Evolutionary conservation across 2,113 vertebrate genomes (phyloP).

Genomic region (Phylloscopus whistleri): DNA sequence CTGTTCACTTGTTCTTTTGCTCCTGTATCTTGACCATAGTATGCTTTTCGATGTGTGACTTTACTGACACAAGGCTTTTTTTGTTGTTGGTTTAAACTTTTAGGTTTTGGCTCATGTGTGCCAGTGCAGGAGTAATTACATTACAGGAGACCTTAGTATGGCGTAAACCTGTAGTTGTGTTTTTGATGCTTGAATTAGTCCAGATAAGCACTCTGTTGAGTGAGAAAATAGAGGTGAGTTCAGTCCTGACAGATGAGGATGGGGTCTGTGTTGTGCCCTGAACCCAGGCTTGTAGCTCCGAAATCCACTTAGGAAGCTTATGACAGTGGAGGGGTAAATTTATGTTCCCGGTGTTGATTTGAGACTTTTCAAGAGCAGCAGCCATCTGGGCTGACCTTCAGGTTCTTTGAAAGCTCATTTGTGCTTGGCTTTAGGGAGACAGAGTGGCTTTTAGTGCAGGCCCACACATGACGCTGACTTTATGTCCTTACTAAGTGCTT

Average conservation of each 20-base stretch:
- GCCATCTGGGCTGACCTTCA: background rate
- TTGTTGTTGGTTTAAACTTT: background rate
- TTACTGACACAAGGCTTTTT: background rate
- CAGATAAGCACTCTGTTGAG: rapidly evolving
- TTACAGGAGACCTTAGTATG: background rate
- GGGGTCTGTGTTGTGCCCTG: background rate
- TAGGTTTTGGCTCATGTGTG: background rate
- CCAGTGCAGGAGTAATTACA: background rate
- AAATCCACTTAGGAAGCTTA: background rate
- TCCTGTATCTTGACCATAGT: rapidly evolving
- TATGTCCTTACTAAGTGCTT: background rate
- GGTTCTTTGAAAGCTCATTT: background rate
- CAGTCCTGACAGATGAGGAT: background rate
- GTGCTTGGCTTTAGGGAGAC: background rate
- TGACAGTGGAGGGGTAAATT: background rate
- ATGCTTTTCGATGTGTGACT: background rate
- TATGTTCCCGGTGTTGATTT: background rate
- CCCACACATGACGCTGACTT: background rate
- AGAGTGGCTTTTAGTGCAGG: background rate
- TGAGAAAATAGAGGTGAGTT: background rate
- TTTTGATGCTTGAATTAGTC: background rate
- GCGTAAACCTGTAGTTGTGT: background rate
- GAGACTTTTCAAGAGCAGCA: background rate
- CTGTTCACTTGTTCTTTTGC: background rate
- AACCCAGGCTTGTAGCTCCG: background rate